Conservation (phyloP, 2,797 vertebrate genomes). For the Bovichtus variegatus region DNA sequence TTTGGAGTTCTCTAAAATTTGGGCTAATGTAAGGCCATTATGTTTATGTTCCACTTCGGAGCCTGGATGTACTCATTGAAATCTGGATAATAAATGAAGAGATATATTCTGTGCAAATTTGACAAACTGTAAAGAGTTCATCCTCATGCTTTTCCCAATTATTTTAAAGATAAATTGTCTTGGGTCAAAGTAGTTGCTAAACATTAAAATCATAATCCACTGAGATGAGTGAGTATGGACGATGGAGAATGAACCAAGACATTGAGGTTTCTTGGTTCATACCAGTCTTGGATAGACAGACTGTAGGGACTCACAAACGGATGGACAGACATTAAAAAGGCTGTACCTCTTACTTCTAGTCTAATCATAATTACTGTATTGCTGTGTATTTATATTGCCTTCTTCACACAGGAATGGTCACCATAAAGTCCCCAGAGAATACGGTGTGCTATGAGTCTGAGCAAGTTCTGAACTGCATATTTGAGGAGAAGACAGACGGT, state of each 20-base stretch:
- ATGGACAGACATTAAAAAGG: background rate
- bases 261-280: too few species aligned
- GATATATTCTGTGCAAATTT: background rate
- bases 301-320: background rate
- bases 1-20: background rate
- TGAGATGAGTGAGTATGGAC: too few species aligned
- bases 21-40: background rate
- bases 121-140: background rate
- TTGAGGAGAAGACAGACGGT: constrained; percentile 12
- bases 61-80: background rate
- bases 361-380: background rate
- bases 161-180: background rate
- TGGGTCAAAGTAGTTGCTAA: background rate
- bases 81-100: background rate
- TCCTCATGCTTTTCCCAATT: background rate
- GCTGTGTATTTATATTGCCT: background rate
- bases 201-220: background rate
- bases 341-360: background rate
- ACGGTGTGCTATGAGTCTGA: constrained; percentile 44
- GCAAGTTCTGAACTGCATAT: constrained; percentile 54
- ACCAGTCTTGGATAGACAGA: background rate
- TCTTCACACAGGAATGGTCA: constrained; percentile 72
- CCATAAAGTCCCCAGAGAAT: constrained; percentile 11
- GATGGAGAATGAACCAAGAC: background rate
- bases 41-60: background rate